Conservation (phyloP, 2,888 invertebrate genomes). For the Pristionchus arcanus region DNA sequence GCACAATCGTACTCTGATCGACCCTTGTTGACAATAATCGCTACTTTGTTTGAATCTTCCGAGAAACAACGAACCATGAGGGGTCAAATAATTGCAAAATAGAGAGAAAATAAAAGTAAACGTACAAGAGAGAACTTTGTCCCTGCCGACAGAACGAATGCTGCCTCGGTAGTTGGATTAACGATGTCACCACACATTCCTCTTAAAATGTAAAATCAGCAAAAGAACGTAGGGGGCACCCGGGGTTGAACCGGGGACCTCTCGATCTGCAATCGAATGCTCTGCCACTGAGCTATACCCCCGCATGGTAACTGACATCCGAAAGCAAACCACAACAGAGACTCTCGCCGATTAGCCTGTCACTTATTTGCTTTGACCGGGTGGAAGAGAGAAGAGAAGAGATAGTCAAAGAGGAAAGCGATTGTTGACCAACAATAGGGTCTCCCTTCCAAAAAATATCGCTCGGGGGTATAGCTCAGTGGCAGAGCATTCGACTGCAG, state of each 20-base stretch:
- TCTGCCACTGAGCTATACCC: slow-evolving; percentile 72
- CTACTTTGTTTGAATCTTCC: background rate
- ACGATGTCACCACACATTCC: slow-evolving; percentile 42
- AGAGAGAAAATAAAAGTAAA: background rate
- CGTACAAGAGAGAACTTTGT: background rate
- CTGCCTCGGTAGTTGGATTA: slow-evolving; percentile 31
- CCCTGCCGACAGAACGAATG: background rate
- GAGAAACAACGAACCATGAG: background rate
- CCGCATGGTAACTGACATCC: slow-evolving; percentile 33
- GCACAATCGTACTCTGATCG: background rate
- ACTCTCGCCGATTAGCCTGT: slow-evolving; percentile 14
- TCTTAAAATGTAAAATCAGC: background rate
- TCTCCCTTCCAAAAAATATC: background rate
- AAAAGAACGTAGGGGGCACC: slow-evolving; percentile 61
- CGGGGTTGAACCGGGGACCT: slow-evolving; percentile 71
- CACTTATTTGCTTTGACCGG: slow-evolving; percentile 31
- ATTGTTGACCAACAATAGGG: slow-evolving; percentile 33
- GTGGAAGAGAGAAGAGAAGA: background rate
- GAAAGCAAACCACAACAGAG: slow-evolving; percentile 2
- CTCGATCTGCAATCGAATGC: slow-evolving; percentile 74
- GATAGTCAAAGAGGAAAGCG: slow-evolving; percentile 27
- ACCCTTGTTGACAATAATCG: background rate
- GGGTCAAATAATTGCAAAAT: background rate
- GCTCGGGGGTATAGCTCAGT: slow-evolving; percentile 68
- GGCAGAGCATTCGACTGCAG: slow-evolving; percentile 74